A percentile compares a stretch with the other conserved stretches of the same genome.
phyloP scores from a whole-genome alignment of 2,113 vertebrate species.

The Clupea harengus region DNA sequence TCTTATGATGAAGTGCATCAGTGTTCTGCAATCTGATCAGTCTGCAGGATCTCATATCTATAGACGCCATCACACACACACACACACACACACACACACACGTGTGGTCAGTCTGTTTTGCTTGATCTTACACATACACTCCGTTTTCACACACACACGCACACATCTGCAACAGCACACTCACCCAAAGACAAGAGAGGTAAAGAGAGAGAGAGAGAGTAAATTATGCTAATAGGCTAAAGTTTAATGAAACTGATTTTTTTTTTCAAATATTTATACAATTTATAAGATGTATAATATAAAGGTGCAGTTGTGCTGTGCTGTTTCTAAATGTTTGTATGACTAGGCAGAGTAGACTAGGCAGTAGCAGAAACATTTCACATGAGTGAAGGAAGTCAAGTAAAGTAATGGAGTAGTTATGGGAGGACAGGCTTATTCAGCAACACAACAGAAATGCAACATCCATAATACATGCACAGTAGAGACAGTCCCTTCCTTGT shows the following conservation, averaged over 20 bases:
- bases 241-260: too few species aligned
- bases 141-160: neutral
- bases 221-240: too few species aligned
- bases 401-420: neutral
- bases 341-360: too few species aligned
- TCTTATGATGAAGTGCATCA: neutral
- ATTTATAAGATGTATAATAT: too few species aligned
- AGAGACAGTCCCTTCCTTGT: neutral
- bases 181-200: neutral
- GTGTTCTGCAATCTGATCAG: neutral
- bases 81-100: neutral
- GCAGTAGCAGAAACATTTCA: neutral
- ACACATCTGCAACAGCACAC: neutral
- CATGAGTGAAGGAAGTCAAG: neutral
- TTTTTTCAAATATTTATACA: too few species aligned
- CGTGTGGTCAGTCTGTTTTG: neutral
- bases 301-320: neutral
- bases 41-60: neutral
- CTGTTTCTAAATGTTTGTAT: neutral
- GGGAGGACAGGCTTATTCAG: neutral
- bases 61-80: neutral
- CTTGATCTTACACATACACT: neutral
- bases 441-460: neutral
- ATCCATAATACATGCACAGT: neutral
- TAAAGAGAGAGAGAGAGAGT: too few species aligned